These are phyloP conservation scores for Ctenosaura bakeri DNA, from an alignment of 2,797 vertebrate species.

Conservation along the genomic window DNA sequence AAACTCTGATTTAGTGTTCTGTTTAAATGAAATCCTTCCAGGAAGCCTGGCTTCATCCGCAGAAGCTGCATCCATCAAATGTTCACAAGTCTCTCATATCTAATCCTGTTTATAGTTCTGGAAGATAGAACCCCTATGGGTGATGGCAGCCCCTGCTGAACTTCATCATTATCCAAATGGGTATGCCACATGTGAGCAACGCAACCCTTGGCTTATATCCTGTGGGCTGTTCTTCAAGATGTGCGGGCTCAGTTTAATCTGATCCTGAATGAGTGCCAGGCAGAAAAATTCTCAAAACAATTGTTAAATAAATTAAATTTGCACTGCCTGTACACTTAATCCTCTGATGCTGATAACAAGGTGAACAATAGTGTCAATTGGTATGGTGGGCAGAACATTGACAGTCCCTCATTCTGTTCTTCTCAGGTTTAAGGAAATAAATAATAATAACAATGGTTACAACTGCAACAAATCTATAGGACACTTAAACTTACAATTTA, in stretches of 20 bases:
- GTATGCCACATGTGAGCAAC: constrained; percentile 44
- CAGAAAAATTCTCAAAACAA: constrained; percentile 24
- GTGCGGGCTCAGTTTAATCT: background rate
- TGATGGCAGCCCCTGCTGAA: background rate
- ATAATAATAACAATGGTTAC: background rate
- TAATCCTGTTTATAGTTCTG: constrained; percentile 52
- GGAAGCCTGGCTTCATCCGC: constrained; percentile 28
- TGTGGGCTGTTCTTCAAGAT: constrained; percentile 32
- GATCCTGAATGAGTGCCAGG: constrained; percentile 51
- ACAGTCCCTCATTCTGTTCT: background rate
- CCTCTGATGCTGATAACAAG: constrained; percentile 25
- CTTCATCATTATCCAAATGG: constrained; percentile 6
- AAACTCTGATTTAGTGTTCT: constrained; percentile 55
- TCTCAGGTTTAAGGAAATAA: background rate
- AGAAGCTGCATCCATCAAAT: constrained; percentile 38
- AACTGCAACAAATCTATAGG: too few species aligned
- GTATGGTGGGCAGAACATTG: constrained; percentile 7
- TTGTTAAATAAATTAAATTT: constrained; percentile 43
- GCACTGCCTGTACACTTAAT: constrained; percentile 34
- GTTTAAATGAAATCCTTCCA: constrained; percentile 62
- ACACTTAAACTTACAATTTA: too few species aligned
- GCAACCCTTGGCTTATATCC: background rate
- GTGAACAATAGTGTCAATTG: constrained; percentile 39
- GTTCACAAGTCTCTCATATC: constrained; percentile 11
- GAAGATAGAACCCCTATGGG: constrained; percentile 18